Evolutionary conservation across 2,888 invertebrate genomes (phyloP), one percentile per base, ranked within the genome.

Genomic region (Calameuta idolon): DNA sequence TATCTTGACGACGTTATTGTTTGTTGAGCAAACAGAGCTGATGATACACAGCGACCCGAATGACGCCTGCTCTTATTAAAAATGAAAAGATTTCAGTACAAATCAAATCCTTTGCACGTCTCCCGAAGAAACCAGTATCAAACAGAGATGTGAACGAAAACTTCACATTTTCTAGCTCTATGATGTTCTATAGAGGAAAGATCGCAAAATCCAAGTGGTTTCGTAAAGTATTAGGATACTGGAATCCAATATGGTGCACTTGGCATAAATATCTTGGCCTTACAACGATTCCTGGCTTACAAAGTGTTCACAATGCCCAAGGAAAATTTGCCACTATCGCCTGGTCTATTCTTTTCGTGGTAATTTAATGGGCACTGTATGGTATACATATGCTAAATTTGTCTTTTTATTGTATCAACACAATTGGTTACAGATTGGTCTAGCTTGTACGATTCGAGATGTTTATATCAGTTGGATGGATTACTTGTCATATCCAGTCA

Each of bases 401-500:
- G 23, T 55, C 55, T 55, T 23, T 23, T 5, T 55, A 55, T 55
- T 55, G 5, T 55, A 23, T 23, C 9, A 23, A 23, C 55, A 3
- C 5, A 55, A 23, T 55, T 55, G 23, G 2, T 55, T 69, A 40
- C 12, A 78, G 78, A 76, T 78, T 33, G 82, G 82, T 2, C 71
- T 82, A 40, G 80, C 76, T 15, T 81, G 76, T 69, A 82, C 82
- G 34, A 76, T 79, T 31, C 79, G 81, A 15, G 82, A 82, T 69
- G 79, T 80, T 34, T 77, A 80, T 35, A 76, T 79, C 31, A 77
- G 77, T 23, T 79, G 79, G 68, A 35, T 75, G 55, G 80, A 82
- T 73, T 82, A 82, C 40, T 75, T 82, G 12, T 68, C 77, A 33
- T 82, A 82, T 71, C 82, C 82, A 40, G 82, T 82, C 40, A 75